Evolutionary conservation across 2,113 vertebrate genomes (phyloP), one percentile per base, ranked within the genome.

Genomic region (Mionectes macconnelli): DNA sequence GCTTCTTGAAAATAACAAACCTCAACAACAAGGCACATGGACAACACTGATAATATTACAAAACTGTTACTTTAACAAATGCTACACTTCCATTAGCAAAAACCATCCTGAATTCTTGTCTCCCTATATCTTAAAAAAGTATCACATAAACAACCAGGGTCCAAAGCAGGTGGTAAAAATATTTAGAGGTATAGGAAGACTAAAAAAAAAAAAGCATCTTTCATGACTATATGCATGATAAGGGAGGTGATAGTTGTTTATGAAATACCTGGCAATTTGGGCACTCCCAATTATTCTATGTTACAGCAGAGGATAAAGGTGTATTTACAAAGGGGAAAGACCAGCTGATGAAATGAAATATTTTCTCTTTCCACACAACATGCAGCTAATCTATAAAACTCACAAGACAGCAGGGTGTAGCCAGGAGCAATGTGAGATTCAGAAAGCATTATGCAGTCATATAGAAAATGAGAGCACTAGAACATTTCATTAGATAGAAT

Each of bases 241-340:
- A 89, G 12, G 40, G 20, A 76, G 35, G 37, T 44, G 14, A 68
- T 9, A n/a, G 44, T 3, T 92, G 56, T 84, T 95, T 94, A 89
- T n/a, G 70, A 82, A 92, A 85, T 21, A 94, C 35, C 57, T 67
- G 70, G 25, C 57, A 72, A 89, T 85, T 84, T 82, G 47, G 57
- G 45, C 35, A 55, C 57, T 95, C 23, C 31, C 74, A 95, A 94
- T 89, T 93, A 83, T 69, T 85, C 57, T 64, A 8, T 91, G 53
- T 91, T 89, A 64, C 37, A 90, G 66, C 8, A 52, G 62, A 87
- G 67, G 87, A 80, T 39, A 94, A 73, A 93, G 67, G 62, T 82
- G 57, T 37, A 52, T 87, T 93, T 87, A 62, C 75, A 85, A 95
- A 95, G 84, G 89, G 79, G 81, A 91, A 89, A 95, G 87, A 82